Percentiles rank a stretch among this genome's conserved stretches.
Conservation (phyloP, 2,797 vertebrate genomes). For the Oryzias sinensis region DNA sequence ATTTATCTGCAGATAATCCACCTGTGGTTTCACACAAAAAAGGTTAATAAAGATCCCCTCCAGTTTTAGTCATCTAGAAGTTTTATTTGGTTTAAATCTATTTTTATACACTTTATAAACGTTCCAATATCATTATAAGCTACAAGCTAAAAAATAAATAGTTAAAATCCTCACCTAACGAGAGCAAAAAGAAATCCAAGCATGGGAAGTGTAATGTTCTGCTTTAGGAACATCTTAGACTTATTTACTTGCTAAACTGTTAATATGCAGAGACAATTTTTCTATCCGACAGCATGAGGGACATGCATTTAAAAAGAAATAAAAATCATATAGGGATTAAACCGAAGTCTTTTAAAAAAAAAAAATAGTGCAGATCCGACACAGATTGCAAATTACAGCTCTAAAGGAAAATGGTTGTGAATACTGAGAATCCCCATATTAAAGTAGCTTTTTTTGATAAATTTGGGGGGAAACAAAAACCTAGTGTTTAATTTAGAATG, state of each 20-base stretch:
- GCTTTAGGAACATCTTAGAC: slow-evolving; percentile 8
- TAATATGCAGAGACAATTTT: slow-evolving; percentile 10
- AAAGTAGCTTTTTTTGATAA: too few relatives aligned
- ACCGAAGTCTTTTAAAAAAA: too few relatives aligned
- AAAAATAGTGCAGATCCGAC: too few relatives aligned
- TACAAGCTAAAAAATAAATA: not conserved
- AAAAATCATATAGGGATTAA: not conserved
- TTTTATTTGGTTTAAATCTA: slow-evolving; percentile 1
- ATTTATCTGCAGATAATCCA: slow-evolving; percentile 39
- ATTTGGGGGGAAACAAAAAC: too few relatives aligned
- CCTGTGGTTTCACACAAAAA: slow-evolving; percentile 25
- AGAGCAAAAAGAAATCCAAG: not conserved
- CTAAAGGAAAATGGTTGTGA: too few relatives aligned
- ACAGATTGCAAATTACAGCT: too few relatives aligned
- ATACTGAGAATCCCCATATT: too few relatives aligned
- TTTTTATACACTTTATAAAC: too few relatives aligned
- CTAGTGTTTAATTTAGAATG: too few relatives aligned
- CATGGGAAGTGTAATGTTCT: slow-evolving; percentile 22
- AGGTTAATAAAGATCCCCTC: too few relatives aligned
- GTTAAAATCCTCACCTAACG: not conserved
- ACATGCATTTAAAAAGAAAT: slow-evolving; percentile 5
- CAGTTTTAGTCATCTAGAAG: too few relatives aligned
- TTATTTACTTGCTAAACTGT: slow-evolving; percentile 18
- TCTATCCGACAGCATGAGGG: slow-evolving; percentile 4
- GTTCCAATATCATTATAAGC: too few relatives aligned